Conservation (phyloP, 2,888 invertebrate genomes). For the Invenusta paracnida region DNA sequence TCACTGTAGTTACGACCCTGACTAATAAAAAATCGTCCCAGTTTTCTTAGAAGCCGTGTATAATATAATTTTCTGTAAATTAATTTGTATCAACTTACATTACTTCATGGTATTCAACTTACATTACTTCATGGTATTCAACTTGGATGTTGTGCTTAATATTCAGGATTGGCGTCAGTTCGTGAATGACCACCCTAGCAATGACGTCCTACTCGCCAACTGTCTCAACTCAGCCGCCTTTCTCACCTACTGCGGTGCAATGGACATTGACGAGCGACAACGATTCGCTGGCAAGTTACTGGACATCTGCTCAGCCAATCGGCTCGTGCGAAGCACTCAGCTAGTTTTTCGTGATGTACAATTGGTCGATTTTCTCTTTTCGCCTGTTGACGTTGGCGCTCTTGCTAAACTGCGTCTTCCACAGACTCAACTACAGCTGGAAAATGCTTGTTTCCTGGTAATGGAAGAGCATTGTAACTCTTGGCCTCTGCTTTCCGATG, state of each 20-base stretch:
- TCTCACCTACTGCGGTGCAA: slow-evolving; percentile 57
- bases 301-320: slow-evolving; percentile 30
- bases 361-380: slow-evolving; percentile 40
- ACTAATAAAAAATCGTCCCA: too few species aligned
- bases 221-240: slow-evolving; percentile 58
- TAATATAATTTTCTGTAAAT: too few species aligned
- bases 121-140: too few species aligned
- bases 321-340: background rate
- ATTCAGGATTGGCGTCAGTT: slow-evolving; percentile 18
- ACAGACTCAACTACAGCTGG: slow-evolving; percentile 55
- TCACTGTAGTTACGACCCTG: too few species aligned
- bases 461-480: slow-evolving; percentile 55
- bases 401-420: slow-evolving; percentile 54
- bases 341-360: background rate
- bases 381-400: slow-evolving; percentile 53
- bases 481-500: slow-evolving; percentile 60
- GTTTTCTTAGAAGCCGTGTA: too few species aligned
- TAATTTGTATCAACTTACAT: too few species aligned
- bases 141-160: too few species aligned
- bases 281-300: slow-evolving; percentile 34
- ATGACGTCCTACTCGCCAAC: slow-evolving; percentile 10
- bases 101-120: too few species aligned
- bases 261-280: slow-evolving; percentile 56
- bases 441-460: slow-evolving; percentile 58
- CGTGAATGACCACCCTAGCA: background rate